Evolutionary conservation across 2,113 vertebrate species (phyloP).

Genomic region (Salvelinus namaycush): DNA sequence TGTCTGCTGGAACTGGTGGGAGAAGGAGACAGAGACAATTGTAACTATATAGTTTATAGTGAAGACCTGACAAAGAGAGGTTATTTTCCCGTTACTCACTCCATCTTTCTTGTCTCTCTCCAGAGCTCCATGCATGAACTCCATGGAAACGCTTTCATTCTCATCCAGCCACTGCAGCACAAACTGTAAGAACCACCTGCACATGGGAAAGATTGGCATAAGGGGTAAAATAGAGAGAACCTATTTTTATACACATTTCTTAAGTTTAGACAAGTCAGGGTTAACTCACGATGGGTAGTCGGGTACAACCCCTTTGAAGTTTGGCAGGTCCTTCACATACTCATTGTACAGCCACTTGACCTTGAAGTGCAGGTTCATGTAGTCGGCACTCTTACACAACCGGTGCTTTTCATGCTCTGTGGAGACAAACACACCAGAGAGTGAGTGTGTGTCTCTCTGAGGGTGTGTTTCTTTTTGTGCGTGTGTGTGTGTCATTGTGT

Average conservation of each 20-base stretch:
- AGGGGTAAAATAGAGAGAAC: no score
- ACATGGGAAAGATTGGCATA: not conserved
- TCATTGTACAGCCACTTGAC: slow-evolving; percentile 98
- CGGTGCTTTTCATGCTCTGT: slow-evolving; percentile 93
- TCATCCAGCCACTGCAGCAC: slow-evolving; percentile 98
- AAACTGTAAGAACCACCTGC: slow-evolving; percentile 95
- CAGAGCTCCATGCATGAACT: slow-evolving; percentile 93
- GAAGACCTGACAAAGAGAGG: not conserved
- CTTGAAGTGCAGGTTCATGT: slow-evolving; percentile 99
- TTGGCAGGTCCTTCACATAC: slow-evolving; percentile 88
- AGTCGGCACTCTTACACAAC: slow-evolving; percentile 96
- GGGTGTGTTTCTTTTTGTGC: not conserved
- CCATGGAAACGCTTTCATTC: slow-evolving; percentile 96
- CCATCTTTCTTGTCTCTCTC: slow-evolving; percentile 98
- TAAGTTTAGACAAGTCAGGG: not conserved
- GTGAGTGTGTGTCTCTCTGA: not conserved
- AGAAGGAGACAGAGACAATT: not conserved
- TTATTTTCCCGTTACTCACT: slow-evolving; percentile 71
- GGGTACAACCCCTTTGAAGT: slow-evolving; percentile 82
- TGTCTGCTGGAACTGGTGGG: slow-evolving; percentile 92
- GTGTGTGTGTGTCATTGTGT: not conserved
- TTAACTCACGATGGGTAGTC: slow-evolving; percentile 92
- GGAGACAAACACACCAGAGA: not conserved
- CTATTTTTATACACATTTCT: no score
- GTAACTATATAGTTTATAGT: not conserved